Conservation (phyloP, 2,888 invertebrate genomes). For the Harpalus rubripes region DNA sequence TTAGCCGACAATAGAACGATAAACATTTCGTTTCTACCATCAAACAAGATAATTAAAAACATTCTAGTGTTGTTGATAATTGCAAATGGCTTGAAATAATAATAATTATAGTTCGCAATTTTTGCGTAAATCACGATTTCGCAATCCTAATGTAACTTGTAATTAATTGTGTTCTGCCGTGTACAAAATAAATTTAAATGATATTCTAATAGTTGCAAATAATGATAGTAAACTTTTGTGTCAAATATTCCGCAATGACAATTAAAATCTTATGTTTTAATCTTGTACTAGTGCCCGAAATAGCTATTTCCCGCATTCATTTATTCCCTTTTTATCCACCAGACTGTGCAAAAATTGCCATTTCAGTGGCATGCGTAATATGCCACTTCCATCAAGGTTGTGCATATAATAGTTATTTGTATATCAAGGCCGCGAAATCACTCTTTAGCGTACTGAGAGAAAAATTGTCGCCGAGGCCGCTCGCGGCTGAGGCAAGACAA, state of each 20-base stretch:
- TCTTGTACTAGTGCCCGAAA: no score
- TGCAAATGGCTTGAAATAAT: slow-evolving; percentile 41
- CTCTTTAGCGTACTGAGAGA: no score
- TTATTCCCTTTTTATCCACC: no score
- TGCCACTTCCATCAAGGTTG: no score
- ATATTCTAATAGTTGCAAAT: background rate
- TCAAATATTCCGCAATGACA: background rate
- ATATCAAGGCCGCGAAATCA: no score
- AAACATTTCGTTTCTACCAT: slow-evolving; percentile 38
- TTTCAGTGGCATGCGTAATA: no score
- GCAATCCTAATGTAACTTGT: slow-evolving; percentile 12
- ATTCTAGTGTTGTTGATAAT: slow-evolving; percentile 51
- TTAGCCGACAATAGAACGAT: slow-evolving; percentile 24
- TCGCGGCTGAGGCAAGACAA: no score
- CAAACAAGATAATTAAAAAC: slow-evolving; percentile 52
- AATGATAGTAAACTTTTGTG: background rate
- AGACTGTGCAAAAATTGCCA: no score
- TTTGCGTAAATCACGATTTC: slow-evolving; percentile 25
- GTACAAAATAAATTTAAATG: slow-evolving; percentile 18
- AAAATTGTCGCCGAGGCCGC: no score
- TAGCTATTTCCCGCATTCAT: no score
- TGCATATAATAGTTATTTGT: no score
- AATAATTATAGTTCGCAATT: slow-evolving; percentile 35
- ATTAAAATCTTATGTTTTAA: no score
- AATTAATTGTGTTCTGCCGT: slow-evolving; percentile 17